These are phyloP conservation scores for Leptocoma aspasia DNA, from an alignment of 2,113 vertebrate genomes.

Conservation along the genomic window DNA sequence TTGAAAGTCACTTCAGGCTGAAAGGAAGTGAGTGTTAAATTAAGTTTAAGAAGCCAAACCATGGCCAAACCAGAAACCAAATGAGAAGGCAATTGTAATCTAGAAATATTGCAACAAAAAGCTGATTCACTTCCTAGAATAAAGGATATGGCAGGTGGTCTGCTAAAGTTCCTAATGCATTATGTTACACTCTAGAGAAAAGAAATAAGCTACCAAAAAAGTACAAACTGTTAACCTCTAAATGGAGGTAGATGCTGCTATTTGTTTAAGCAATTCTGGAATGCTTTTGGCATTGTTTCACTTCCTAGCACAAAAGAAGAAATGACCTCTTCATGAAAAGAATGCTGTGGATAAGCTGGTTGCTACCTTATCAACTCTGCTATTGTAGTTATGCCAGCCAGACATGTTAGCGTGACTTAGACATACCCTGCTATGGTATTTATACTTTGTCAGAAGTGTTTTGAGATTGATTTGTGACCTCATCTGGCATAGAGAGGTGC, in stretches of 20 bases:
- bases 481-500: slow-evolving; percentile 53
- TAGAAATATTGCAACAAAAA: neutral
- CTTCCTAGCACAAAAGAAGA: slow-evolving; percentile 61
- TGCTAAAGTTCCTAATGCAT: neutral
- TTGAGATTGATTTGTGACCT: slow-evolving; percentile 73
- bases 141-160: neutral
- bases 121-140: neutral
- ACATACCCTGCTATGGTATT: slow-evolving; percentile 62
- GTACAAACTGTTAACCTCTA: slow-evolving; percentile 1
- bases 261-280: slow-evolving; percentile 52
- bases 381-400: slow-evolving; percentile 60
- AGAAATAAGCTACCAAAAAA: neutral
- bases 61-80: neutral
- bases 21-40: neutral
- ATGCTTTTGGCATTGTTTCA: slow-evolving; percentile 53
- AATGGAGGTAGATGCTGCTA: neutral
- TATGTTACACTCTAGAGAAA: neutral
- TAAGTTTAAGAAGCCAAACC: neutral
- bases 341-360: slow-evolving; percentile 69
- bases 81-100: neutral
- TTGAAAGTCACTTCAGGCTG: neutral
- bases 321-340: slow-evolving; percentile 71
- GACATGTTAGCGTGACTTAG: slow-evolving; percentile 57
- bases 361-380: slow-evolving; percentile 68
- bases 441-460: slow-evolving; percentile 67